Evolutionary conservation across 2,888 invertebrate species (phyloP).

Genomic region (Thereva nobilitata): DNA sequence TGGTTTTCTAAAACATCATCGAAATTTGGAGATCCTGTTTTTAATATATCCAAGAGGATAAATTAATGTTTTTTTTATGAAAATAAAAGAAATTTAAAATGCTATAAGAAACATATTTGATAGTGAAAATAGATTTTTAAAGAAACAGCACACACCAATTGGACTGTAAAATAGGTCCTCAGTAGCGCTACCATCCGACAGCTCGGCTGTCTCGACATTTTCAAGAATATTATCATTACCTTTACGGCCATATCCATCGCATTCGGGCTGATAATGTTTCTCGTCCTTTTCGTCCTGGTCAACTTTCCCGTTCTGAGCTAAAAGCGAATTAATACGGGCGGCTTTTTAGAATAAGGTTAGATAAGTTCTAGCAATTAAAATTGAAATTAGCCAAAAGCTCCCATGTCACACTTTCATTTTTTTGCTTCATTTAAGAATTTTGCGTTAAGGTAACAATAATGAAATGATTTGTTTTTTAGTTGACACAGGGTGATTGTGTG

Average conservation of each 20-base stretch:
- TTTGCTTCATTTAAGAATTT: too few relatives aligned
- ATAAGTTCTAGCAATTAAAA: constrained; percentile 4
- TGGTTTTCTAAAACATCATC: constrained; percentile 13
- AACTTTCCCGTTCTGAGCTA: constrained; percentile 37
- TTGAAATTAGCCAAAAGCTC: constrained; percentile 12
- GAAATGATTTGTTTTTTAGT: too few relatives aligned
- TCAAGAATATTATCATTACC: constrained; percentile 27
- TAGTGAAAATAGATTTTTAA: neutral
- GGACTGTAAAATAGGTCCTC: constrained; percentile 56
- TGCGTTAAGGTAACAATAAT: too few relatives aligned
- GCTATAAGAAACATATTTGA: neutral
- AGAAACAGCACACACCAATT: constrained; percentile 50
- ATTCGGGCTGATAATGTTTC: constrained; percentile 15
- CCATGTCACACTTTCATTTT: too few relatives aligned
- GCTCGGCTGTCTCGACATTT: constrained; percentile 2
- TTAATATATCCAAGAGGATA: neutral
- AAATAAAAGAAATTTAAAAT: neutral
- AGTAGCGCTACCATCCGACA: constrained; percentile 49
- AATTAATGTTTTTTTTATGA: neutral
- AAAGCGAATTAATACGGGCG: constrained; percentile 39
- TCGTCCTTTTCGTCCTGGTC: constrained; percentile 19
- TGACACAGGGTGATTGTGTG: too few relatives aligned
- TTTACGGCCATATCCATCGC: constrained; percentile 11
- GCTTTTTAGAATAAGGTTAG: constrained; percentile 25
- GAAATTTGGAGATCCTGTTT: constrained; percentile 18